Evolutionary conservation across 1,140 invertebrate species (phyloP).

Genomic region (silkworm (Bombyx mori)): DNA sequence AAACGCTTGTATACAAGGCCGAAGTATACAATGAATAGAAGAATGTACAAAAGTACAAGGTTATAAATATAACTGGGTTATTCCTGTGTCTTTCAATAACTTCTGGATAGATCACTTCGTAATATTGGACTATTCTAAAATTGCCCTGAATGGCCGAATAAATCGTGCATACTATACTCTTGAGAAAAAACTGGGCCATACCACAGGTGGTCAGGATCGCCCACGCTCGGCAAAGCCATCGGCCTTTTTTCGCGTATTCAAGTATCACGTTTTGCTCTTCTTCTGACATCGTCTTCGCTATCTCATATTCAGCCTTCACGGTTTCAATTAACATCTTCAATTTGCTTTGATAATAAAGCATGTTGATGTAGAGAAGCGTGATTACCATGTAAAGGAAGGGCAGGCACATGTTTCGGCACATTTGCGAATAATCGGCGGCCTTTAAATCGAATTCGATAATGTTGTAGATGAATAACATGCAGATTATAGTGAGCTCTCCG

Average conservation of each 20-base stretch:
- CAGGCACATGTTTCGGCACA: conserved; percentile 30
- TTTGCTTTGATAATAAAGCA: too few species aligned
- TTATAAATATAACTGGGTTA: conserved; percentile 9
- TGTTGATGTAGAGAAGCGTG: conserved; percentile 19
- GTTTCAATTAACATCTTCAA: too few species aligned
- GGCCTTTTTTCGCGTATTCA: conserved; percentile 22
- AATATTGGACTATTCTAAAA: conserved; percentile 25
- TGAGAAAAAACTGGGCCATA: conserved; percentile 17
- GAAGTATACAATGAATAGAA: conserved; percentile 21
- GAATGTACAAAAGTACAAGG: conserved; percentile 11
- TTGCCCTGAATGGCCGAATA: conserved; percentile 15
- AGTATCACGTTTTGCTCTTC: conserved; percentile 21
- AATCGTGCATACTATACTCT: conserved; percentile 17
- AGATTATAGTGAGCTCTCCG: conserved; percentile 15
- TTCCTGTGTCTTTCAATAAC: conserved; percentile 24
- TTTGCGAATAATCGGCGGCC: conserved; percentile 25
- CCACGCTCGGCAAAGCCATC: conserved; percentile 24
- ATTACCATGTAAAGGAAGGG: conserved; percentile 21
- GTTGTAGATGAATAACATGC: conserved; percentile 22
- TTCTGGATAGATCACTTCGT: conserved; percentile 29
- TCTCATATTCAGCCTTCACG: neutral
- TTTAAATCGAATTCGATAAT: conserved; percentile 29
- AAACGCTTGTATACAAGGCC: conserved; percentile 22
- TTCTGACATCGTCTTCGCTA: neutral
- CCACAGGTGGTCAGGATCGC: conserved; percentile 9